Conservation (phyloP, 2,888 invertebrate species). For the Hypomecis punctinalis region DNA sequence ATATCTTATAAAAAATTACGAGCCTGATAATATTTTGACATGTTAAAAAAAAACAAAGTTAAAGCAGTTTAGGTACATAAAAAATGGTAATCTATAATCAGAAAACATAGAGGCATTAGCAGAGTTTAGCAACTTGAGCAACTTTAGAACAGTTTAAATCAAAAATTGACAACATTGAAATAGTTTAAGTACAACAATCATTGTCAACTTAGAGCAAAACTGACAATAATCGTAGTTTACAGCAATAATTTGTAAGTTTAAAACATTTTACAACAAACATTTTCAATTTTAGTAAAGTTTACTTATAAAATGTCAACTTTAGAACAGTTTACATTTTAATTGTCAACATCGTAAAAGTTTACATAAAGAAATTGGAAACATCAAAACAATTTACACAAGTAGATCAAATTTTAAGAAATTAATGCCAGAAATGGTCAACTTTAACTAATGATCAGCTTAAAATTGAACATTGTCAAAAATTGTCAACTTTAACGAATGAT, state of each 20-base stretch:
- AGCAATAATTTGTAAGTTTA: no score
- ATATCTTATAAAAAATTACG: neutral
- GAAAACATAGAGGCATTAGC: no score
- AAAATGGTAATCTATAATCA: neutral
- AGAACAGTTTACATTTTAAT: neutral
- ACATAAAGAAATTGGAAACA: no score
- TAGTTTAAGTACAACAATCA: no score
- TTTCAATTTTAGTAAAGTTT: neutral
- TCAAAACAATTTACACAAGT: no score
- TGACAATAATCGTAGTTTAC: no score
- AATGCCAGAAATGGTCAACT: no score
- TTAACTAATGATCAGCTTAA: no score
- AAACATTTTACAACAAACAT: no score
- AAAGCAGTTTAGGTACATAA: neutral
- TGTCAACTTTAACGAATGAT: neutral
- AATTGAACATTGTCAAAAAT: no score
- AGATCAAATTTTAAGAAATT: no score
- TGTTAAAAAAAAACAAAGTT: neutral
- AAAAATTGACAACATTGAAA: neutral
- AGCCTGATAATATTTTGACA: neutral
- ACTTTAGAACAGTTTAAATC: neutral
- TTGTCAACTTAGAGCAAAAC: no score
- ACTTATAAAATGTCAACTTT: neutral
- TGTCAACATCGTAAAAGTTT: neutral
- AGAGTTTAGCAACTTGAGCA: neutral